These are phyloP conservation scores for Leptatherina wallacei DNA, from an alignment of 2,797 vertebrate genomes.

Conservation along the genomic window DNA sequence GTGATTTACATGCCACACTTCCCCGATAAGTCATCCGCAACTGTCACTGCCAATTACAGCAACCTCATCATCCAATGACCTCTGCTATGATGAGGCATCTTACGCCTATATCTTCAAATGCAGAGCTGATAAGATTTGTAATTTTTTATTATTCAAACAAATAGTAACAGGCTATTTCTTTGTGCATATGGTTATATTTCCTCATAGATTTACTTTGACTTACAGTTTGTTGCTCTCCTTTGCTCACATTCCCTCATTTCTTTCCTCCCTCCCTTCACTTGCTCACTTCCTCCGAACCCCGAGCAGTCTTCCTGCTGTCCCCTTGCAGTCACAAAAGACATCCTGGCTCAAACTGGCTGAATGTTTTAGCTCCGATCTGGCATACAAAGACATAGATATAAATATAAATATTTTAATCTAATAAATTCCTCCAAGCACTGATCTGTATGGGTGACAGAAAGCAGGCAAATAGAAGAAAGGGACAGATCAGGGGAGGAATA, in stretches of 20 bases:
- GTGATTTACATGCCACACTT: constrained; percentile 67
- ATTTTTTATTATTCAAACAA: neutral
- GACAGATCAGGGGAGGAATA: neutral
- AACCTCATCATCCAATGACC: constrained; percentile 52
- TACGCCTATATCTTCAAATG: constrained; percentile 4
- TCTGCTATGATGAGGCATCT: constrained; percentile 31
- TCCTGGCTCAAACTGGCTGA: constrained; percentile 63
- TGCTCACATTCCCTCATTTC: constrained; percentile 33
- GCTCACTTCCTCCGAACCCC: constrained; percentile 76
- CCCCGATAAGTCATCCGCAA: constrained; percentile 59
- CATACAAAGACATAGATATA: neutral
- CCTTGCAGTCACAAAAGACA: constrained; percentile 75
- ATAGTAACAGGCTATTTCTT: neutral
- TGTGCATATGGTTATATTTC: neutral
- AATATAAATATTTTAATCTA: neutral
- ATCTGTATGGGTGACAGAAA: constrained; percentile 25
- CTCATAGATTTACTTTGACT: constrained; percentile 21
- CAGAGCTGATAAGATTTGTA: neutral
- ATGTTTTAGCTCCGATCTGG: constrained; percentile 38
- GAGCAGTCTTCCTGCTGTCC: constrained; percentile 80
- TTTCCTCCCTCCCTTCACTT: constrained; percentile 60
- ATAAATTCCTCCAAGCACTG: constrained; percentile 15
- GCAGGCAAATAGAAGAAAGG: no score
- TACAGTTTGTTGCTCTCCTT: constrained; percentile 35
- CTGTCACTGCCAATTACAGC: constrained; percentile 53